phyloP scores from a whole-genome alignment of 2,888 invertebrate species.

The Drosophila pullipes region DNA sequence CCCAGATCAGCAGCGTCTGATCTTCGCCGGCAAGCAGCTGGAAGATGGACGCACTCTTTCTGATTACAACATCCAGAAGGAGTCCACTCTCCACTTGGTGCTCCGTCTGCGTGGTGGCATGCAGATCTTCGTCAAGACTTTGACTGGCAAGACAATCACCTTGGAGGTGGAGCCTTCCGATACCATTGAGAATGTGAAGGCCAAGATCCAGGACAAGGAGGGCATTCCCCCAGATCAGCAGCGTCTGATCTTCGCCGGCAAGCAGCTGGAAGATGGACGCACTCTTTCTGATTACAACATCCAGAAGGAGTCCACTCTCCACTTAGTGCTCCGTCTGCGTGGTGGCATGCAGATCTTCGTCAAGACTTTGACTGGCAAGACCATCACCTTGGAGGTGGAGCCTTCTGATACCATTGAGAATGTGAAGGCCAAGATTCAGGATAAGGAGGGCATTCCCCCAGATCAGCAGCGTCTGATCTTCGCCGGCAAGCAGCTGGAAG shows the following conservation, averaged over 20 bases:
- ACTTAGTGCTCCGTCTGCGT: conserved; percentile 44
- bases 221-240: conserved; percentile 47
- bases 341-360: conserved; percentile 55
- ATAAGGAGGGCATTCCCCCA: conserved; percentile 54
- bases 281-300: conserved; percentile 40
- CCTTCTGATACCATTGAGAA: conserved; percentile 52
- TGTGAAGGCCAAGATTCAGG: conserved; percentile 53
- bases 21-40: conserved; percentile 48
- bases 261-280: conserved; percentile 44
- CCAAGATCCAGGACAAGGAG: conserved; percentile 55
- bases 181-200: conserved; percentile 53
- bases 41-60: conserved; percentile 47
- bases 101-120: conserved; percentile 51
- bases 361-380: conserved; percentile 55
- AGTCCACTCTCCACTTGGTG: conserved; percentile 45
- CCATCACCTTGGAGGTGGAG: conserved; percentile 51
- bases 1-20: conserved; percentile 53
- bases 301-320: conserved; percentile 44
- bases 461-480: conserved; percentile 54
- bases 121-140: conserved; percentile 53
- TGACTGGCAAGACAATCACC: conserved; percentile 56
- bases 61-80: conserved; percentile 54
- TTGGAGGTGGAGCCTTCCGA: conserved; percentile 51
- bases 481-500: conserved; percentile 48
- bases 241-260: conserved; percentile 47